Evolutionary conservation across 2,797 vertebrate species (phyloP).

Genomic region (Malurus leucopterus): DNA sequence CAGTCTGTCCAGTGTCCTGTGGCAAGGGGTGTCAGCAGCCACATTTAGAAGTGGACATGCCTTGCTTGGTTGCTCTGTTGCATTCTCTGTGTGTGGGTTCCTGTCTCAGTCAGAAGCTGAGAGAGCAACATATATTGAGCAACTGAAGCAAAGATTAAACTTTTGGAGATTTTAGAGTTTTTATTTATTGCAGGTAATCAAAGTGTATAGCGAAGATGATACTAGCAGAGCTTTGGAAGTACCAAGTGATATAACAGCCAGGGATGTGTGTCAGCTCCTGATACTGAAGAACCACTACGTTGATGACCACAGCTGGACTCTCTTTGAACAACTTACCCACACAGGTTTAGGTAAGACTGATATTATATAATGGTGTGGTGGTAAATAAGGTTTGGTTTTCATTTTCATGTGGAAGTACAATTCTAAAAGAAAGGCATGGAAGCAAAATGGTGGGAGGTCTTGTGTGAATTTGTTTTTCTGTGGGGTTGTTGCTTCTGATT

Average conservation of each 20-base stretch:
- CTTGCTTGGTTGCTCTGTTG: background rate
- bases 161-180: background rate
- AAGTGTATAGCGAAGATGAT: slow-evolving; percentile 94
- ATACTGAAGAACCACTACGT: slow-evolving; percentile 92
- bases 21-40: background rate
- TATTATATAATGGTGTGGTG: background rate
- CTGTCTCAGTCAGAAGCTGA: background rate
- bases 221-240: slow-evolving; percentile 91
- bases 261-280: slow-evolving; percentile 92
- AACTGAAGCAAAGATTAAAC: background rate
- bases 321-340: slow-evolving; percentile 87
- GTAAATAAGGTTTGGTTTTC: background rate
- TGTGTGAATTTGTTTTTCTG: background rate
- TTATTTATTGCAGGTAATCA: slow-evolving; percentile 85
- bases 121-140: background rate
- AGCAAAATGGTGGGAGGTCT: background rate
- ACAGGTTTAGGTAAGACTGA: slow-evolving; percentile 84
- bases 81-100: background rate
- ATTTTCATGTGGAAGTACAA: background rate
- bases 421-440: background rate
- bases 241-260: slow-evolving; percentile 87
- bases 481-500: background rate
- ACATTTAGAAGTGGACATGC: background rate
- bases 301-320: slow-evolving; percentile 95
- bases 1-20: background rate